phyloP scores from a whole-genome alignment of 2,888 invertebrate species.

The Phengaris alcon region DNA sequence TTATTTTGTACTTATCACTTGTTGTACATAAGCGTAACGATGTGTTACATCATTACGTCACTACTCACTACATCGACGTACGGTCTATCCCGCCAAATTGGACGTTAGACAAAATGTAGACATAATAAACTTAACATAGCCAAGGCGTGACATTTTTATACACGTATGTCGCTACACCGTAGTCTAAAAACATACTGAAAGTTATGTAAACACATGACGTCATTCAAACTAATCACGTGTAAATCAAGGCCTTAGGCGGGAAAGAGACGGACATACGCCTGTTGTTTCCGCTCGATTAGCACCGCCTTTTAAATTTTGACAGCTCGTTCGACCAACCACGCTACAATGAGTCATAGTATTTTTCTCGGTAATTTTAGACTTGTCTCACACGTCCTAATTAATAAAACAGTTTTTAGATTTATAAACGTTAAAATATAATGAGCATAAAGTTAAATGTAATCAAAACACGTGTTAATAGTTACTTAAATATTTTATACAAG shows the following conservation, averaged over 20 bases:
- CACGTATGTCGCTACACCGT: neutral
- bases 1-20: too few relatives aligned
- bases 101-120: too few relatives aligned
- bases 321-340: constrained; percentile 59
- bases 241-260: constrained; percentile 31
- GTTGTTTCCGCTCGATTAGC: constrained; percentile 59
- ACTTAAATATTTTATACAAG: neutral
- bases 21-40: too few relatives aligned
- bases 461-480: too few relatives aligned
- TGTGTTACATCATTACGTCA: too few relatives aligned
- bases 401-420: neutral
- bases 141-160: neutral
- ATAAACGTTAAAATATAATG: neutral
- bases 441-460: neutral
- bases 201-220: neutral
- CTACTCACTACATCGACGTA: too few relatives aligned
- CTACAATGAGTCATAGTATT: constrained; percentile 37
- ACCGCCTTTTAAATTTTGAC: constrained; percentile 70
- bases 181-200: neutral
- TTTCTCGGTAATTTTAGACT: constrained; percentile 1
- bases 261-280: constrained; percentile 57
- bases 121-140: neutral
- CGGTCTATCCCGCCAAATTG: too few relatives aligned
- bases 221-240: constrained; percentile 9
- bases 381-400: neutral